A percentile compares a stretch with the other conserved stretches of the same genome.
These are phyloP conservation scores for Babylonia areolata DNA, from an alignment of 1,140 invertebrate genomes.

Conservation along the genomic window DNA sequence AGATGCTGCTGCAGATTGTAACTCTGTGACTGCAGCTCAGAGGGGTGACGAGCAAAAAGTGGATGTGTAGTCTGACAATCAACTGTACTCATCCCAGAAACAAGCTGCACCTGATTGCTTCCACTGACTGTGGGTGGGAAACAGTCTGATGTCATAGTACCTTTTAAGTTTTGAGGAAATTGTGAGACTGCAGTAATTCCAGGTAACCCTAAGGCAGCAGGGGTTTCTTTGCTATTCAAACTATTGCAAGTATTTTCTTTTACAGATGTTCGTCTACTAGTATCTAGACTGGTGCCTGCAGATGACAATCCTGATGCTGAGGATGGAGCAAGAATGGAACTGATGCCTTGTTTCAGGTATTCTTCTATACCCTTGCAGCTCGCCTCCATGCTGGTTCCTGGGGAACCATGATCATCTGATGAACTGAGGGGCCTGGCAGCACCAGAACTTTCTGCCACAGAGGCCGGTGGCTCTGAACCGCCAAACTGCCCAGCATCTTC, in stretches of 20 bases:
- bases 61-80: not conserved
- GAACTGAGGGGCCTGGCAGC: slow-evolving; percentile 50
- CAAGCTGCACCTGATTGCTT: not conserved
- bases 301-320: not conserved
- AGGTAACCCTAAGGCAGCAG: not conserved
- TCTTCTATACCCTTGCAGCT: slow-evolving; percentile 74
- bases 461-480: slow-evolving; percentile 48
- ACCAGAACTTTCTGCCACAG: slow-evolving; percentile 53
- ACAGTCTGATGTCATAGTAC: not conserved
- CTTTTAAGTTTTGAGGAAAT: not conserved
- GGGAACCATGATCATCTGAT: slow-evolving; percentile 56
- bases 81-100: not conserved
- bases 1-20: not conserved
- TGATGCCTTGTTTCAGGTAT: slow-evolving; percentile 59
- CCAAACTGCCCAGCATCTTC: slow-evolving; percentile 53
- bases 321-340: slow-evolving; percentile 12
- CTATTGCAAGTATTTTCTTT: no score
- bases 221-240: not conserved
- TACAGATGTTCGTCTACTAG: no score
- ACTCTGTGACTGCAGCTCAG: not conserved
- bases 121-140: not conserved
- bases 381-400: slow-evolving; percentile 69
- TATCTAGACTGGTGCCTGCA: not conserved
- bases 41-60: not conserved
- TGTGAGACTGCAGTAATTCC: not conserved